Evolutionary conservation across 92 coral and sea anemone species (phyloP).

Genomic region (Zoanthus sociatus): DNA sequence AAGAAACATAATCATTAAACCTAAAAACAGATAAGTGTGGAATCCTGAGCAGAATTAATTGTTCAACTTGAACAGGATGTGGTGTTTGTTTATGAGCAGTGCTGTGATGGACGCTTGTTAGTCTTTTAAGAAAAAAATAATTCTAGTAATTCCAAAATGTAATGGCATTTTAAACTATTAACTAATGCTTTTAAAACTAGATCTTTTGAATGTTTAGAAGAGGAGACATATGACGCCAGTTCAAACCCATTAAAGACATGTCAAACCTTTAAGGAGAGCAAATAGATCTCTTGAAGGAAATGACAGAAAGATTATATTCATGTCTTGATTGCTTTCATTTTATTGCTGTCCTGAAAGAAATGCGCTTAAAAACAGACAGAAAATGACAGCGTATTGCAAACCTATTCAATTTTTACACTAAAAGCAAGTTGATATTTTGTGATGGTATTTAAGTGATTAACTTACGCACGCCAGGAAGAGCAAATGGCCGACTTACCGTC

Average conservation of each 20-base stretch:
- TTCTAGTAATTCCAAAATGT: not conserved
- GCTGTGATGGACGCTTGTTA: not conserved
- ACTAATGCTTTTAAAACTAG: not conserved
- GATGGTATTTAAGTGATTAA: not conserved
- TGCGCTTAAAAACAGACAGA: constrained; percentile 37
- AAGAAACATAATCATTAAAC: too few relatives aligned
- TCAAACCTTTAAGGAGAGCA: constrained; percentile 47
- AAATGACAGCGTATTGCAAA: constrained; percentile 11
- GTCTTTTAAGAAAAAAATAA: not conserved
- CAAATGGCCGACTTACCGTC: constrained; percentile 75
- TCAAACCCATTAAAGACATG: constrained; percentile 51
- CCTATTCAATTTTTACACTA: not conserved
- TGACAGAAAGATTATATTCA: constrained; percentile 40
- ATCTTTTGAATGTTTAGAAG: not conserved
- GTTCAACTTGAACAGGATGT: constrained; percentile 32
- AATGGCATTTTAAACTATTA: not conserved
- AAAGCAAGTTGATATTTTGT: not conserved
- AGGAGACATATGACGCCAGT: constrained; percentile 41
- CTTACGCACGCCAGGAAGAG: constrained; percentile 13
- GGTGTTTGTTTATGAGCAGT: constrained; percentile 24
- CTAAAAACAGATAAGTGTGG: not conserved
- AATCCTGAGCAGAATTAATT: not conserved
- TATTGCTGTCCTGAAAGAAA: constrained; percentile 46
- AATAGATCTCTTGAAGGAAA: constrained; percentile 45
- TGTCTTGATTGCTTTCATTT: constrained; percentile 48